phyloP scores from a whole-genome alignment of 2,113 vertebrate genomes.

The Emydocephalus ijimae region DNA sequence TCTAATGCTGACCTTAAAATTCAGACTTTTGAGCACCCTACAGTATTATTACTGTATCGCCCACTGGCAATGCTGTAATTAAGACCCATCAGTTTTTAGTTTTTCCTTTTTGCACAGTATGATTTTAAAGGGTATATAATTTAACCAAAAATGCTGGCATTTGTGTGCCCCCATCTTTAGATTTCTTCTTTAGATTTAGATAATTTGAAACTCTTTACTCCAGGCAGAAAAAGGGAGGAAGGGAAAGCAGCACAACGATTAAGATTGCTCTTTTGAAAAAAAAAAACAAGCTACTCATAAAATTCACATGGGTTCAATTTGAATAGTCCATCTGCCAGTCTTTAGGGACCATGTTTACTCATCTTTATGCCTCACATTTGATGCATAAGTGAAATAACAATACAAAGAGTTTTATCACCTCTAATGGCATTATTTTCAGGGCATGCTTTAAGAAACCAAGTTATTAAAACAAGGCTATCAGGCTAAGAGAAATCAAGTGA shows the following conservation, averaged over 20 bases:
- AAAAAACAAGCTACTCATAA: not conserved
- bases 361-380: not conserved
- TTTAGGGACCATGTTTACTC: not conserved
- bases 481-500: not conserved
- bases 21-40: not conserved
- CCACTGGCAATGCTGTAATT: slow-evolving; percentile 30
- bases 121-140: slow-evolving; percentile 37
- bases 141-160: slow-evolving; percentile 41
- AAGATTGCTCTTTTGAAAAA: slow-evolving; percentile 20
- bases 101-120: slow-evolving; percentile 23
- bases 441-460: not conserved
- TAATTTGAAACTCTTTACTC: slow-evolving; percentile 33
- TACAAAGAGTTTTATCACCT: not conserved
- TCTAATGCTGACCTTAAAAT: not conserved
- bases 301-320: not conserved
- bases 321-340: not conserved
- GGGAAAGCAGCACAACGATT: not conserved
- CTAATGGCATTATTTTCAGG: not conserved
- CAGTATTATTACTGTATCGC: slow-evolving; percentile 3
- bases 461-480: not conserved
- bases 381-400: not conserved
- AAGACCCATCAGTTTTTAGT: slow-evolving; percentile 47
- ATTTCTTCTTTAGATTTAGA: slow-evolving; percentile 50
- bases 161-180: not conserved
- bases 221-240: not conserved